Percentiles rank a stretch among this genome's conserved stretches.
Evolutionary conservation across 2,113 vertebrate species (phyloP).

Genomic region (Ailurus styani): DNA sequence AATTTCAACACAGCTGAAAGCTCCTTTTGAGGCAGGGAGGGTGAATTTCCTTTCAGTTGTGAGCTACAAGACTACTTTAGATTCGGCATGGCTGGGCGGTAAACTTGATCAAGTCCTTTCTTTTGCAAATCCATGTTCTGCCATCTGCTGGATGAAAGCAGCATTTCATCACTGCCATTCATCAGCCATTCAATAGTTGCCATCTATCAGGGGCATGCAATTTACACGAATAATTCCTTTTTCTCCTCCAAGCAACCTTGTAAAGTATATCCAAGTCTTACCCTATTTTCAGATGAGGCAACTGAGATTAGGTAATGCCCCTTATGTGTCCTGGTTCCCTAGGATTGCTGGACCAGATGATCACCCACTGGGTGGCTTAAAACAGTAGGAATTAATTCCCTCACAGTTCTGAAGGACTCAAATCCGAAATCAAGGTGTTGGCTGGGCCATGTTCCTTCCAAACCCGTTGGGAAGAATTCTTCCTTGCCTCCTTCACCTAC

Average conservation of each 20-base stretch:
- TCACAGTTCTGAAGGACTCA: neutral
- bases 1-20: neutral
- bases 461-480: neutral
- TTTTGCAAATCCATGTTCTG: neutral
- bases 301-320: neutral
- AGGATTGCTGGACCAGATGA: no score
- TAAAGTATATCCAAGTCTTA: neutral
- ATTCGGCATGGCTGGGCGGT: neutral
- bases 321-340: neutral
- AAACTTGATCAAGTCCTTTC: neutral
- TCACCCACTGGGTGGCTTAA: neutral
- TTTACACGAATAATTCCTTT: neutral
- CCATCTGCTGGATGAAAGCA: conserved; percentile 51
- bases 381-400: neutral
- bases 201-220: neutral
- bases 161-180: neutral
- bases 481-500: neutral
- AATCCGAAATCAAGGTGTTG: neutral
- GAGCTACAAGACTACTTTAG: neutral
- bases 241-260: neutral
- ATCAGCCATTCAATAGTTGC: neutral
- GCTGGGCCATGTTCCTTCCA: fast-evolving
- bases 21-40: neutral
- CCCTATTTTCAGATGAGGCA: neutral
- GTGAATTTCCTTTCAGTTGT: neutral